Evolutionary conservation across 2,888 invertebrate species (phyloP).

Genomic region (Harmothoe impar): DNA sequence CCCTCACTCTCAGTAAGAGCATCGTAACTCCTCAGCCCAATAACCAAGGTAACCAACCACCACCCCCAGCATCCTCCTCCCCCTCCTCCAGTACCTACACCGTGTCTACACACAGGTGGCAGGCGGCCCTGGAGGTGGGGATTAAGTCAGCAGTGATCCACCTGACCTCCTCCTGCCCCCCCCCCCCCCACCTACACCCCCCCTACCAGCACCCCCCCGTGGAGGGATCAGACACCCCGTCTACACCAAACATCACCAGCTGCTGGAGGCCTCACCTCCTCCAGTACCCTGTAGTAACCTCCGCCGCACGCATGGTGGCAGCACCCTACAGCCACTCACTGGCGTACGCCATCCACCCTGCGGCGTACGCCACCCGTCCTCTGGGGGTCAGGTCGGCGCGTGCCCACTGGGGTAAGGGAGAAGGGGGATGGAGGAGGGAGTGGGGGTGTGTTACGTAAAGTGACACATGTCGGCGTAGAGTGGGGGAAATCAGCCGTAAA

Average conservation of each 20-base stretch:
- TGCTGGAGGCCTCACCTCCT: not conserved
- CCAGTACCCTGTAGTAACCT: not conserved
- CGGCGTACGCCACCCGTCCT: not conserved
- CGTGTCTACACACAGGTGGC: slow-evolving; percentile 31
- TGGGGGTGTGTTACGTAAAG: slow-evolving; percentile 52
- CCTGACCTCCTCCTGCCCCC: slow-evolving; percentile 7
- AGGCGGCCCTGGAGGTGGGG: not conserved
- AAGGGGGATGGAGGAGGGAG: not conserved
- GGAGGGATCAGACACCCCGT: not conserved
- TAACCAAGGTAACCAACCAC: no score
- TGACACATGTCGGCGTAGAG: slow-evolving; percentile 52
- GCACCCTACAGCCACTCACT: slow-evolving; percentile 26
- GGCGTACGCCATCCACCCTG: not conserved
- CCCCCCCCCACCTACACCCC: not conserved
- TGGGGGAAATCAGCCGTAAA: slow-evolving; percentile 54
- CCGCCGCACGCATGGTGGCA: slow-evolving; percentile 35
- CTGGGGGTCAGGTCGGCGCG: slow-evolving; percentile 9
- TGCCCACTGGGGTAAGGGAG: not conserved
- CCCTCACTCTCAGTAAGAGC: no score
- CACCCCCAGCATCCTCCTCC: not conserved
- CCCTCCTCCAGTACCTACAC: not conserved
- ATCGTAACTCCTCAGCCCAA: no score
- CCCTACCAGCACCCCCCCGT: not conserved
- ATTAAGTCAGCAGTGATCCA: slow-evolving; percentile 22
- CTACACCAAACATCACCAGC: slow-evolving; percentile 32